Base-by-base conservation (phyloP, 2,113 vertebrate species). In the Bubo scandiacus region DNA sequence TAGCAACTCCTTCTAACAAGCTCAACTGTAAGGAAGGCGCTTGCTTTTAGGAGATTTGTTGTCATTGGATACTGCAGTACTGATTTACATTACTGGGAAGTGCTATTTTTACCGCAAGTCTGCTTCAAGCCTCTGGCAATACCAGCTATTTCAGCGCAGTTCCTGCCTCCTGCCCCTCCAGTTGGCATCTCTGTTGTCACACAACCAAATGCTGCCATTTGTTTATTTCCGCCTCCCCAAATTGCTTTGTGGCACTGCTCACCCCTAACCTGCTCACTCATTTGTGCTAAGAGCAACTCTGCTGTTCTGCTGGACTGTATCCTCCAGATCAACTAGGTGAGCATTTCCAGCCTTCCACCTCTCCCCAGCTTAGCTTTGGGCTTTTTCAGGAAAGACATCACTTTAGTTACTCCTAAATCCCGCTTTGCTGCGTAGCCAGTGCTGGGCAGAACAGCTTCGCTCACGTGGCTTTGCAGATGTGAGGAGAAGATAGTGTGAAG, bases 111-210 rank as follows among this genome's bases (percentile, higher is more conserved):
- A 83, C 81, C 4, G 0, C 77, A 57, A 73, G 38, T 83, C 91
- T 82, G 90, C 90, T 84, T 86, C 88, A 86, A 86, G 82, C 90
- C 92, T 93, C 97, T 96, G 91, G 94, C 95, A 86, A 66, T 96
- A 91, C 62, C 81, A 93, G 89, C 78, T 96, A 81, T 93, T 93
- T 83, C 52, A 91, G 81, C 3, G 0, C 63, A 36, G 59, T 68
- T 91, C 54, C 74, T 92, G 73, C 65, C 72, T 93, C 86, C 77
- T 86, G 73, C 58, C 51, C 68, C 73, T 91, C 45, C 40, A 13
- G 15, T 86, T 91, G 86, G 78, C 62, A 86, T 62, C 80, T 90
- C 72, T 79, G 18, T 81, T 89, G 61, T 90, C 52, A 45, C 81
- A 87, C 52, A 81, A 68, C 36, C 45, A 27, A 42, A 72, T 23